These are phyloP conservation scores for Myxocyprinus asiaticus DNA, from an alignment of 2,113 vertebrate genomes.

Conservation along the genomic window DNA sequence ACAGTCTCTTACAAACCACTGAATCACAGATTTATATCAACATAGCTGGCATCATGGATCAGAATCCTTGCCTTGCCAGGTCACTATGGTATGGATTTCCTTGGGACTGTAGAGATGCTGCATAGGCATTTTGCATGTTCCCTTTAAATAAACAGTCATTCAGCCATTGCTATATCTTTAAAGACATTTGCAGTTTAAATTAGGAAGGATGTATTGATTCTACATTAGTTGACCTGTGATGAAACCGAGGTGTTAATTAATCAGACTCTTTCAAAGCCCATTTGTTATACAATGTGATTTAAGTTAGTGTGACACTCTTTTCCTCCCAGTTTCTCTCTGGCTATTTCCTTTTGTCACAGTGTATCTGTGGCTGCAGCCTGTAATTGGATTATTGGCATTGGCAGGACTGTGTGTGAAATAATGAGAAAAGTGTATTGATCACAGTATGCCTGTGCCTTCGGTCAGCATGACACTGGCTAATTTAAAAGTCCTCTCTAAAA, in stretches of 20 bases:
- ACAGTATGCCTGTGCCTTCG: conserved; percentile 51
- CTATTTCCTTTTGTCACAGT: conserved; percentile 34
- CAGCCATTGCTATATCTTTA: conserved; percentile 13
- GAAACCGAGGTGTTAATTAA: conserved; percentile 22
- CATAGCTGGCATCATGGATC: too few relatives aligned
- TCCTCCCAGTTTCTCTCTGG: conserved; percentile 16
- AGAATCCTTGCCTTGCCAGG: too few relatives aligned
- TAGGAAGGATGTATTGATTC: conserved; percentile 4
- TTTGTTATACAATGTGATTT: background rate
- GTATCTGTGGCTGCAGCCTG: conserved; percentile 45
- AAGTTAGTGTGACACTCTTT: conserved; percentile 7
- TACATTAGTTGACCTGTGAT: conserved; percentile 18
- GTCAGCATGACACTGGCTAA: conserved; percentile 45
- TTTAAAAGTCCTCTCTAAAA: conserved; percentile 28
- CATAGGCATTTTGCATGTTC: too few relatives aligned
- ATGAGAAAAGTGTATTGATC: conserved; percentile 62
- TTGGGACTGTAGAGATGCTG: too few relatives aligned
- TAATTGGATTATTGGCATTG: conserved; percentile 62
- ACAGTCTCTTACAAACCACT: too few relatives aligned
- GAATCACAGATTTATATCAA: too few relatives aligned
- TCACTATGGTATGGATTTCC: too few relatives aligned
- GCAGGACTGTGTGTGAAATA: conserved; percentile 52
- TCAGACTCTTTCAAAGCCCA: conserved; percentile 11
- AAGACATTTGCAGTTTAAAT: background rate
- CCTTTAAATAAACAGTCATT: too few relatives aligned